phyloP scores from a whole-genome alignment of 2,888 invertebrate genomes.

The Tenthredo scrophulariae region DNA sequence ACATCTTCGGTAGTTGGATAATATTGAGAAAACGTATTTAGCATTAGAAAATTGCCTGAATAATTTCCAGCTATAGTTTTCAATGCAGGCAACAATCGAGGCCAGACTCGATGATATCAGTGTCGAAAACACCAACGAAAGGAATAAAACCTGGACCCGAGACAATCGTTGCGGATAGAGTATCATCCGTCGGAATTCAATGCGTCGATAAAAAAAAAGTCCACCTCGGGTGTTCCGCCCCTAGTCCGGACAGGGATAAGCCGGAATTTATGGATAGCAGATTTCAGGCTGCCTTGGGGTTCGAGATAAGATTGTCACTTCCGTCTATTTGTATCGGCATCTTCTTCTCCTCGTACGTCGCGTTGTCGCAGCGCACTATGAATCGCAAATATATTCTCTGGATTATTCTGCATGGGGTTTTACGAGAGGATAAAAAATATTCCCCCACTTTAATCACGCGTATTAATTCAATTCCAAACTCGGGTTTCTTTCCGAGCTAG shows the following conservation, averaged over 20 bases:
- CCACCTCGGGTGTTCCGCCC: slow-evolving; percentile 23
- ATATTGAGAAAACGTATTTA: background rate
- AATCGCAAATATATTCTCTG: background rate
- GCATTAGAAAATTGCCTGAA: background rate
- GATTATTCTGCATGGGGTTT: background rate
- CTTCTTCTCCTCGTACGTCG: background rate
- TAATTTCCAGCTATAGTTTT: background rate
- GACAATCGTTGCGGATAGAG: slow-evolving; percentile 31
- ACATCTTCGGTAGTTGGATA: background rate
- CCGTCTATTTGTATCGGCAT: slow-evolving; percentile 36
- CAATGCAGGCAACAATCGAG: background rate
- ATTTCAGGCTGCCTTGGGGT: slow-evolving; percentile 55
- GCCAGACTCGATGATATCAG: background rate
- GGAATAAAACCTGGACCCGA: slow-evolving; percentile 23
- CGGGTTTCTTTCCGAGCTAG: background rate
- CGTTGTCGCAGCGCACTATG: background rate
- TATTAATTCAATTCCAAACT: slow-evolving; percentile 26
- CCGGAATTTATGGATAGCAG: slow-evolving; percentile 61
- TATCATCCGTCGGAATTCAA: slow-evolving; percentile 36
- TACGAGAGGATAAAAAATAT: background rate
- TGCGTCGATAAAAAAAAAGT: slow-evolving; percentile 31
- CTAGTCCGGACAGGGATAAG: slow-evolving; percentile 55
- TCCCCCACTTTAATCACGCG: background rate
- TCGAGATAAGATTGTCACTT: slow-evolving; percentile 50
- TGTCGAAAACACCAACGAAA: background rate